A percentile compares a stretch with the other conserved stretches of the same genome.
phyloP scores from a whole-genome alignment of 2,797 vertebrate species.

The Gadopsis marmoratus region DNA sequence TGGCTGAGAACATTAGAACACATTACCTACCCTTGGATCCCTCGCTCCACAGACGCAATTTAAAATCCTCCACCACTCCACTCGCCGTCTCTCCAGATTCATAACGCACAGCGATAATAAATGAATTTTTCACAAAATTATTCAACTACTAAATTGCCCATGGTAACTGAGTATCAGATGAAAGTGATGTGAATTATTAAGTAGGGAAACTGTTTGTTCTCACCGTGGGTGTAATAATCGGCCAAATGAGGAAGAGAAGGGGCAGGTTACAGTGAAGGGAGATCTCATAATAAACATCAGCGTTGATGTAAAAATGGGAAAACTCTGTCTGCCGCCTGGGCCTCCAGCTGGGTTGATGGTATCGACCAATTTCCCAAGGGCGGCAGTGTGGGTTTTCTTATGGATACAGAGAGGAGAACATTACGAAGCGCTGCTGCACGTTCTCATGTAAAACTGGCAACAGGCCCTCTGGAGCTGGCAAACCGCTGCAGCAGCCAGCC shows the following conservation, averaged over 20 bases:
- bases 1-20: constrained; percentile 99
- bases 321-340: constrained; percentile 69
- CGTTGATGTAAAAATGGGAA: constrained; percentile 72
- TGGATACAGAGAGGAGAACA: constrained; percentile 62
- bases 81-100: constrained; percentile 96
- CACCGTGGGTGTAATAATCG: constrained; percentile 85
- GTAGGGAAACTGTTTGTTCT: constrained; percentile 90
- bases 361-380: constrained; percentile 80
- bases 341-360: constrained; percentile 84
- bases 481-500: constrained; percentile 70
- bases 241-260: constrained; percentile 78
- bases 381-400: constrained; percentile 78
- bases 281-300: constrained; percentile 75
- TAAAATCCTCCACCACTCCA: constrained; percentile 98
- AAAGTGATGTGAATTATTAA: constrained; percentile 99
- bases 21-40: constrained; percentile 99
- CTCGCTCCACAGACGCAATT: constrained; percentile 94
- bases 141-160: constrained; percentile 99
- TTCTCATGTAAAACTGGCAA: constrained; percentile 70
- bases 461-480: constrained; percentile 70
- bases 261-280: constrained; percentile 72
- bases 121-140: constrained; percentile 99
- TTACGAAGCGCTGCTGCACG: constrained; percentile 62
- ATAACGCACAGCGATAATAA: constrained; percentile 97
- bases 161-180: constrained; percentile 99